Percentiles rank a stretch among this genome's conserved stretches.
Evolutionary conservation across 2,888 invertebrate species (phyloP).

Genomic region (Heliothis peltigera): DNA sequence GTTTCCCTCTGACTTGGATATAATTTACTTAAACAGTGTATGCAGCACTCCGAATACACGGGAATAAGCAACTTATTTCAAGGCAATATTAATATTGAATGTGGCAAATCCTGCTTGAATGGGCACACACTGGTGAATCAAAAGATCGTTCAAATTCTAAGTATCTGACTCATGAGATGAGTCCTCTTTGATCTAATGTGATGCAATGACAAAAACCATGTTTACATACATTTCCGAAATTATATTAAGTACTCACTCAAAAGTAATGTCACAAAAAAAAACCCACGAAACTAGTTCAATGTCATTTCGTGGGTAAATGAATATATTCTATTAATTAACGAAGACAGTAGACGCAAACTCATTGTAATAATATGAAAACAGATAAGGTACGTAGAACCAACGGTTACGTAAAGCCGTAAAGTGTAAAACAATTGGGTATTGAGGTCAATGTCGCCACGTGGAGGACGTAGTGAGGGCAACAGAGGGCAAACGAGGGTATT

Average conservation of each 20-base stretch:
- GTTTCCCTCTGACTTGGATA: too few species aligned
- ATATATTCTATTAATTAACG: conserved; percentile 52
- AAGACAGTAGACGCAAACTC: conserved; percentile 32
- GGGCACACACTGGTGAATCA: conserved; percentile 39
- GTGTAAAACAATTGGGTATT: conserved; percentile 56
- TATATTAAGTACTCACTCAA: not conserved
- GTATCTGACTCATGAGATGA: conserved; percentile 45
- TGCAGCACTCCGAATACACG: not conserved
- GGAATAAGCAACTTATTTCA: not conserved
- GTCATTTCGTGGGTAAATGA: conserved; percentile 55
- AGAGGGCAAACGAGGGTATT: conserved; percentile 49
- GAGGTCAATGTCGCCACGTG: conserved; percentile 64
- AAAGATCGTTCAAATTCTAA: conserved; percentile 39
- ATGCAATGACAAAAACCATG: not conserved
- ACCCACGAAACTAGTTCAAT: conserved; percentile 65
- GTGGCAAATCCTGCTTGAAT: conserved; percentile 17
- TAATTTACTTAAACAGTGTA: too few species aligned
- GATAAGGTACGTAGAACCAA: conserved; percentile 27
- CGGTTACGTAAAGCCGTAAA: conserved; percentile 36
- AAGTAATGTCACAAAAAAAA: not conserved
- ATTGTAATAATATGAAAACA: conserved; percentile 27
- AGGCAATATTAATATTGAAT: conserved; percentile 6
- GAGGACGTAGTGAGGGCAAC: conserved; percentile 48
- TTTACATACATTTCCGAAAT: not conserved
- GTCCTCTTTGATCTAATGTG: conserved; percentile 20